Conservation (phyloP, 2,888 invertebrate genomes). For the Zootermopsis nevadensis region DNA sequence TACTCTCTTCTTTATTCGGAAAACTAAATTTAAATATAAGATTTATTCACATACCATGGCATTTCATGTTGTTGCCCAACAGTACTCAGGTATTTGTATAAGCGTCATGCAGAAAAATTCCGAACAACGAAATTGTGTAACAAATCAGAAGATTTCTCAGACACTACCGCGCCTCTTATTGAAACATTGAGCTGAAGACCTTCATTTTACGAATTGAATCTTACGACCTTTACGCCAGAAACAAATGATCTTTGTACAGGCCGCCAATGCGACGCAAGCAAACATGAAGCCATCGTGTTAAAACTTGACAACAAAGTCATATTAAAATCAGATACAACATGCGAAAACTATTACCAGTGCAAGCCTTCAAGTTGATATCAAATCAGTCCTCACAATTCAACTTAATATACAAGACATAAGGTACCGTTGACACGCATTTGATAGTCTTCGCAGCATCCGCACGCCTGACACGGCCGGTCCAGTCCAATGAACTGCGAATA, state of each 20-base stretch:
- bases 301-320: neutral
- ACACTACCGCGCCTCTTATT: too few species aligned
- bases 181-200: too few species aligned
- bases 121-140: too few species aligned
- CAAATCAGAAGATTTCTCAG: too few species aligned
- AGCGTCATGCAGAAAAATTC: too few species aligned
- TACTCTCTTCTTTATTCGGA: too few species aligned
- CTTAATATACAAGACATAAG: neutral
- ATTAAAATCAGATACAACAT: neutral
- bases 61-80: too few species aligned
- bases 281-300: neutral
- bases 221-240: neutral
- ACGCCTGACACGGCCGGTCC: neutral
- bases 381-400: neutral
- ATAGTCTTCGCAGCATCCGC: neutral
- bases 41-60: too few species aligned
- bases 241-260: slow-evolving; percentile 9
- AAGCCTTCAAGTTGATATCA: neutral
- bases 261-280: neutral
- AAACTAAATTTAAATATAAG: too few species aligned
- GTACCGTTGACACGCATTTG: neutral
- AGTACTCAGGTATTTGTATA: too few species aligned
- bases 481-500: slow-evolving; percentile 7
- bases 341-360: neutral
- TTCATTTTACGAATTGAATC: neutral